Percentiles rank a stretch among this genome's conserved stretches.
Conservation (phyloP, 2,888 invertebrate species). For the Sclerodermus sp. region DNA sequence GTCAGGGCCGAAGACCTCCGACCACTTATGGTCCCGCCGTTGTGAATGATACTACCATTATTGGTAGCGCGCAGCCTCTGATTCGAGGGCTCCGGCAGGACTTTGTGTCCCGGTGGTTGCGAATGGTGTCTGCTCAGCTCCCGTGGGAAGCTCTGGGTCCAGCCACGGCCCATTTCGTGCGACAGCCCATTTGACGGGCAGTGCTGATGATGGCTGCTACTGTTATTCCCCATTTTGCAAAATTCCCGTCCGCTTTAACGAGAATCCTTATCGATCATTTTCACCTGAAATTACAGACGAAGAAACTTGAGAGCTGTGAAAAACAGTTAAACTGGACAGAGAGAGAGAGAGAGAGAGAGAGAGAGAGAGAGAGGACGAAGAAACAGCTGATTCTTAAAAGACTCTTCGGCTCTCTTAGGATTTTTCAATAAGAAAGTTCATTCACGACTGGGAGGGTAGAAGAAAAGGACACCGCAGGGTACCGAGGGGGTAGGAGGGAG, state of each 20-base stretch:
- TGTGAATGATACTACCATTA: slow-evolving; percentile 80
- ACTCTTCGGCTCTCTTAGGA: no score
- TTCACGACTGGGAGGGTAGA: slow-evolving; percentile 7
- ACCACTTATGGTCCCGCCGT: slow-evolving; percentile 81
- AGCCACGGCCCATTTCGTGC: slow-evolving; percentile 38
- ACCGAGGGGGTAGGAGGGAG: not conserved
- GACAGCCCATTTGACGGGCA: slow-evolving; percentile 26
- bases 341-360: no score
- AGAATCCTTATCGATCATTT: not conserved
- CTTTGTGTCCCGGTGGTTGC: slow-evolving; percentile 59
- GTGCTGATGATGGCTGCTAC: slow-evolving; percentile 36
- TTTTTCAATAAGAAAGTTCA: slow-evolving; percentile 2
- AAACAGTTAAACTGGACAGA: no score
- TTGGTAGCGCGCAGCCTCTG: slow-evolving; percentile 75
- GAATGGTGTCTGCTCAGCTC: slow-evolving; percentile 40
- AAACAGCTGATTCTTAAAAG: no score
- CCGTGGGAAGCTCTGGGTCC: slow-evolving; percentile 49
- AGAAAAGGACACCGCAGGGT: slow-evolving; percentile 6
- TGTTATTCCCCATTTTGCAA: slow-evolving; percentile 46
- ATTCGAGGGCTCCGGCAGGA: slow-evolving; percentile 70
- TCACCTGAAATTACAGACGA: slow-evolving; percentile 1
- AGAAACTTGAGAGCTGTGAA: no score
- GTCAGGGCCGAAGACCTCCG: slow-evolving; percentile 60
- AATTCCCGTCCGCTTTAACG: not conserved
- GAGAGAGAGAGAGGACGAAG: no score